Conservation (phyloP, 2,888 invertebrate species). For the Eretmocerus hayati region DNA sequence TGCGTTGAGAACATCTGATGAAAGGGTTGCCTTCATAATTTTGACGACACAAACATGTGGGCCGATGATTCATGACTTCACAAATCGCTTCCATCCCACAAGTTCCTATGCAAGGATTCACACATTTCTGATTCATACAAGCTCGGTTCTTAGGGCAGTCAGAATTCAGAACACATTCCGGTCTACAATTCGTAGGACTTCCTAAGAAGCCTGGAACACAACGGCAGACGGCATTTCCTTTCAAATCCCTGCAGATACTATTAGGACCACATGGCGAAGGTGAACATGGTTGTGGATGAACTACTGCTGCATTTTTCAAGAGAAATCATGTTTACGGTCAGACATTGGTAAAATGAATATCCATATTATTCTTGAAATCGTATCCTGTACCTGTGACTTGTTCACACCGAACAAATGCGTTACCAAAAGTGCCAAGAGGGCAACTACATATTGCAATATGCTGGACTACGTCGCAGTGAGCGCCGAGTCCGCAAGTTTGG, state of each 20-base stretch:
- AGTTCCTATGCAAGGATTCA: constrained; percentile 75
- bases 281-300: constrained; percentile 47
- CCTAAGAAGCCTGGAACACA: constrained; percentile 61
- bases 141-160: constrained; percentile 52
- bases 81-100: constrained; percentile 78
- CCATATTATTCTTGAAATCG: no score
- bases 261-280: constrained; percentile 53
- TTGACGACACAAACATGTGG: constrained; percentile 69
- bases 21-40: constrained; percentile 68
- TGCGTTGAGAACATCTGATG: constrained; percentile 31
- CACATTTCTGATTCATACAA: constrained; percentile 73
- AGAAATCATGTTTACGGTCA: constrained; percentile 13
- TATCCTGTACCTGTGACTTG: constrained; percentile 44
- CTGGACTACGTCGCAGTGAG: constrained; percentile 63
- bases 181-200: constrained; percentile 65
- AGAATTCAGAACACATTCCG: constrained; percentile 58
- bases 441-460: constrained; percentile 69
- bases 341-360: no score
- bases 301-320: constrained; percentile 40
- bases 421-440: constrained; percentile 60
- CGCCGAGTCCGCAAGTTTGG: constrained; percentile 61
- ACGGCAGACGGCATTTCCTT: constrained; percentile 57
- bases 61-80: constrained; percentile 70
- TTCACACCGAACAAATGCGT: constrained; percentile 38
- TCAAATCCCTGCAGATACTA: constrained; percentile 62